Percentiles rank a stretch among this genome's conserved stretches.
phyloP scores from a whole-genome alignment of 2,888 invertebrate species.

The Mesorhabditis belari region DNA sequence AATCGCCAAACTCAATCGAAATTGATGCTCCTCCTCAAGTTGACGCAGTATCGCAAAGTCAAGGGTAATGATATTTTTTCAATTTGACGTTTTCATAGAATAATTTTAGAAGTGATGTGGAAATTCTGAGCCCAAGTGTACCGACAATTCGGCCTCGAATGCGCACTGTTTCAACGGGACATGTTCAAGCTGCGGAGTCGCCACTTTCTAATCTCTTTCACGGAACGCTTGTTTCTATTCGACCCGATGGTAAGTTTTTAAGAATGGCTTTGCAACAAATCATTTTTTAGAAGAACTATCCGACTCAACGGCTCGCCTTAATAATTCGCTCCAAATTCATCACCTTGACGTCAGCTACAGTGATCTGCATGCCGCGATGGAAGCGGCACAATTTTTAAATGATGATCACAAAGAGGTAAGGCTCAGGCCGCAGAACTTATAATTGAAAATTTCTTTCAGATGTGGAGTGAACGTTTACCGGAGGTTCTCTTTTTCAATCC shows the following conservation, averaged over 20 bases:
- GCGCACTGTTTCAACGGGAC: not conserved
- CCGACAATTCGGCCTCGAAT: not conserved
- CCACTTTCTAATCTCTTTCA: not conserved
- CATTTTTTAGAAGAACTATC: not conserved
- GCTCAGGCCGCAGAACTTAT: too few relatives aligned
- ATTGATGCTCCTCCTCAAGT: too few relatives aligned
- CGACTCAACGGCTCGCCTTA: not conserved
- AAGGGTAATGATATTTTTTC: too few relatives aligned
- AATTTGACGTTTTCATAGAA: too few relatives aligned
- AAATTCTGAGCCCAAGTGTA: too few relatives aligned
- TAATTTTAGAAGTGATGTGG: too few relatives aligned
- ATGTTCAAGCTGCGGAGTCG: not conserved
- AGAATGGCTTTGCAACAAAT: too few relatives aligned
- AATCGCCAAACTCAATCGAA: too few relatives aligned
- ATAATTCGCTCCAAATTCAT: not conserved
- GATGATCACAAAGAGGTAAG: too few relatives aligned
- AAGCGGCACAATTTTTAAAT: constrained; percentile 7
- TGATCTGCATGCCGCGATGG: constrained; percentile 21
- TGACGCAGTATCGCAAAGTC: too few relatives aligned
- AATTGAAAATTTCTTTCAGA: constrained; percentile 1
- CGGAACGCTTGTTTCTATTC: not conserved
- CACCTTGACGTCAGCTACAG: not conserved
- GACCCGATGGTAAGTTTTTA: too few relatives aligned
- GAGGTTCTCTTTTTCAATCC: constrained; percentile 15
- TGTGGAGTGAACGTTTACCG: constrained; percentile 8